Base-by-base conservation (phyloP, 2,113 vertebrate genomes). In the Esox niger region DNA sequence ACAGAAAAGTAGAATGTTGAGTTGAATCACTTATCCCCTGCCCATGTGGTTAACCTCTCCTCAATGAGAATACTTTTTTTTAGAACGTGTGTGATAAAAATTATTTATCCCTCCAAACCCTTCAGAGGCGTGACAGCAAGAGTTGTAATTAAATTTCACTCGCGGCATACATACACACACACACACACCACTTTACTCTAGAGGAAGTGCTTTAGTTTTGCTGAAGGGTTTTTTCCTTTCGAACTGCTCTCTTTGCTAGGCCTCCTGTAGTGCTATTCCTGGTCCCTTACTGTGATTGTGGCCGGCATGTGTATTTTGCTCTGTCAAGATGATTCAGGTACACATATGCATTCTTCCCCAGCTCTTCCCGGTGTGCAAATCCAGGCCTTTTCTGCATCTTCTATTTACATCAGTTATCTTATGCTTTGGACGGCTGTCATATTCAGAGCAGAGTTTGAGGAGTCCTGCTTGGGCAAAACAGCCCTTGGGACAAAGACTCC, bases 111-210 rank as follows among this genome's bases (percentile, higher is more conserved):
- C 30, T 68, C 10, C 26, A 35, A 21, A 17, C n/a, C 29, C n/a
- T 61, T n/a, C 15, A 61, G 1, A 11, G 13, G 5, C 11, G 15
- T 13, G 38, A 33, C 65, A 38, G 52, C 3, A 2, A 60, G 72
- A 77, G 69, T 72, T 75, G 66, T 71, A 85, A 79, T 88, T 84
- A 66, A 64, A 75, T 78, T 66, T 69, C 26, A 46, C 49, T 15
- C 1, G 54, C 49, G 23, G 69, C 55, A 62, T 69, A 29, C n/a
- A n/a, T n/a, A n/a, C n/a, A n/a, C n/a, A n/a, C n/a, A n/a, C n/a
- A n/a, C n/a, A n/a, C 23, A 31, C 6, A 71, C 64, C 68, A 27
- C 27, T 21, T 57, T 27, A 26, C 58, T 78, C 62, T 62, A 60
- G 77, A 76, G 64, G 58, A 35, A 82, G 17, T 68, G 23, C 63